Percentiles rank a stretch among this genome's conserved stretches.
Conservation (phyloP, 2,797 vertebrate genomes). For the Microctenopoma steveboyesi region DNA sequence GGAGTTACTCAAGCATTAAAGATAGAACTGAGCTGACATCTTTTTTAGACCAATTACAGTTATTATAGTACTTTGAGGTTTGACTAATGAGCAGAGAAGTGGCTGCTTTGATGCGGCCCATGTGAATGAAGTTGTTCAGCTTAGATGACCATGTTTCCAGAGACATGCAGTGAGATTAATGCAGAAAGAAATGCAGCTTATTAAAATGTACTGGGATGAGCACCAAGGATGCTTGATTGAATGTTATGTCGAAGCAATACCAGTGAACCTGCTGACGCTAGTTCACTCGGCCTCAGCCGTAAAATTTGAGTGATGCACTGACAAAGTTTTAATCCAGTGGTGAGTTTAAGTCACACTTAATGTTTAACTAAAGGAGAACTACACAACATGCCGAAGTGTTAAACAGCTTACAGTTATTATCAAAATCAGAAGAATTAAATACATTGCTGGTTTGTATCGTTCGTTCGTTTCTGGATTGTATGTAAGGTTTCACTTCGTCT, state of each 20-base stretch:
- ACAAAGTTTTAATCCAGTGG: background rate
- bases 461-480: too few species aligned
- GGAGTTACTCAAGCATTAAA: slow-evolving; percentile 62
- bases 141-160: background rate
- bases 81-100: slow-evolving; percentile 48
- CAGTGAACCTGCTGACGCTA: background rate
- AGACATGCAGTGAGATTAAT: background rate
- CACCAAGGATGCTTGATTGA: background rate
- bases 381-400: background rate
- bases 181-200: background rate
- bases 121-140: background rate
- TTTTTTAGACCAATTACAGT: slow-evolving; percentile 60
- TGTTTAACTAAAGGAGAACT: background rate
- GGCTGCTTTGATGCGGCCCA: slow-evolving; percentile 12
- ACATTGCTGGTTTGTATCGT: too few species aligned
- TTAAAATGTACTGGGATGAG: background rate
- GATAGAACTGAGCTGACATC: slow-evolving; percentile 47
- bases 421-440: background rate
- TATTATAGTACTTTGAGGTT: slow-evolving; percentile 47
- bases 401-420: background rate
- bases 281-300: background rate
- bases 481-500: slow-evolving; percentile 27
- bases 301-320: background rate
- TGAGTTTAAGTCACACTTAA: background rate
- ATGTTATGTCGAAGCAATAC: background rate